Evolutionary conservation across 2,113 vertebrate species (phyloP).

Genomic region (Poecilia latipinna): DNA sequence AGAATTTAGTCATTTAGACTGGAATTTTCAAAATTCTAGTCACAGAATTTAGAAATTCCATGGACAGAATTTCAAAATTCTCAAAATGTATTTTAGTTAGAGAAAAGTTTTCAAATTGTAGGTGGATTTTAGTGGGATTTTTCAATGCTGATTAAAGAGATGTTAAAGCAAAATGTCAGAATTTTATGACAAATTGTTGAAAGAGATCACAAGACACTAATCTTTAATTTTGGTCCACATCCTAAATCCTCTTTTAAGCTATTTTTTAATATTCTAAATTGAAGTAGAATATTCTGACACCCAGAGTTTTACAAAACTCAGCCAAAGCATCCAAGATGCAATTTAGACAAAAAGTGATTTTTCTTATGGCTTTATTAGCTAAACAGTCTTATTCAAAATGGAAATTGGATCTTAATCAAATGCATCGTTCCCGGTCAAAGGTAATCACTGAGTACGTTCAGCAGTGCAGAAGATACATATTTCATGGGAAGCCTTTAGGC

Average conservation of each 20-base stretch:
- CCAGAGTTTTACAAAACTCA: not conserved
- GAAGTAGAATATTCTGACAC: not conserved
- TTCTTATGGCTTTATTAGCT: not conserved
- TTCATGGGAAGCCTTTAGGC: slow-evolving; percentile 41
- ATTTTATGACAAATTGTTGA: too few relatives aligned
- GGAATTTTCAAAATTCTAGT: not conserved
- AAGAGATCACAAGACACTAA: not conserved
- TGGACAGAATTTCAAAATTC: not conserved
- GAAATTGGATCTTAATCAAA: slow-evolving; percentile 6
- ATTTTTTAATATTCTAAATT: not conserved
- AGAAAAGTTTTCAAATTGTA: not conserved
- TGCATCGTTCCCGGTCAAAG: slow-evolving; percentile 8
- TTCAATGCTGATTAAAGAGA: not conserved
- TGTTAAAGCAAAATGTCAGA: too few relatives aligned
- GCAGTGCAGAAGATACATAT: slow-evolving; percentile 43
- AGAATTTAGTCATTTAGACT: too few relatives aligned
- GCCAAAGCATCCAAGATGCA: not conserved
- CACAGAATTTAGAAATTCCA: not conserved
- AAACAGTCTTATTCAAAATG: not conserved
- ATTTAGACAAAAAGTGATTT: not conserved
- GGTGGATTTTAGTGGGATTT: not conserved
- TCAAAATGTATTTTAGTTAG: not conserved
- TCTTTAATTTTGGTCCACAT: not conserved
- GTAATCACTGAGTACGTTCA: slow-evolving; percentile 15
- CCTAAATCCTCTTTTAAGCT: not conserved